These are phyloP conservation scores for Sisor rabdophorus DNA, from an alignment of 2,113 vertebrate genomes.

Conservation along the genomic window DNA sequence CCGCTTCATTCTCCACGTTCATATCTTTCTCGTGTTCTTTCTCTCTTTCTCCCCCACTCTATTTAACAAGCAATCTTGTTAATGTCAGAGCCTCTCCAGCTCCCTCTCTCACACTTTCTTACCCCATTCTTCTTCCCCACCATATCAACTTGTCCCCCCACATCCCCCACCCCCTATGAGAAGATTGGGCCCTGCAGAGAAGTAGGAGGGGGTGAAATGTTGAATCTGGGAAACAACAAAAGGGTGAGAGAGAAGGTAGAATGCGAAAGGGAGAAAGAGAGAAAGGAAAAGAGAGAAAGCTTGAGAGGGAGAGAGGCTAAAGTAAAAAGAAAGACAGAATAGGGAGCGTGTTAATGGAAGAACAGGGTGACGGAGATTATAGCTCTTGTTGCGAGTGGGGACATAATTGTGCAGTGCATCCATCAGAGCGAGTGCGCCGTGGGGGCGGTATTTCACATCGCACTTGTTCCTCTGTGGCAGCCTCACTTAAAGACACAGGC, in stretches of 20 bases:
- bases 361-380: slow-evolving; percentile 67
- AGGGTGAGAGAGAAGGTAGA: slow-evolving; percentile 22
- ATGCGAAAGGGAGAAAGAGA: slow-evolving; percentile 41
- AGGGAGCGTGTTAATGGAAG: slow-evolving; percentile 56
- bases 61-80: slow-evolving; percentile 70
- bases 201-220: slow-evolving; percentile 15
- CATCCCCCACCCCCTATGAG: slow-evolving; percentile 31
- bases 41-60: slow-evolving; percentile 36
- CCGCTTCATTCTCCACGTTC: slow-evolving; percentile 62
- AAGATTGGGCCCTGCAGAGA: slow-evolving; percentile 28
- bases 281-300: slow-evolving; percentile 39
- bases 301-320: slow-evolving; percentile 13
- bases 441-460: slow-evolving; percentile 62
- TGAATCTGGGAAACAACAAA: slow-evolving; percentile 23
- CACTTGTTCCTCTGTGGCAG: slow-evolving; percentile 37
- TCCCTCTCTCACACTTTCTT: slow-evolving; percentile 44
- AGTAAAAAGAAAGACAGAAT: slow-evolving; percentile 43
- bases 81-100: slow-evolving; percentile 61
- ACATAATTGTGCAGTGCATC: slow-evolving; percentile 66
- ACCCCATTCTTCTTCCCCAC: slow-evolving; percentile 30
- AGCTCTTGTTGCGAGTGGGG: slow-evolving; percentile 62
- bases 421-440: slow-evolving; percentile 58
- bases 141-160: slow-evolving; percentile 33
- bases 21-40: slow-evolving; percentile 34
- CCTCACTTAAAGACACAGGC: slow-evolving; percentile 55